phyloP scores from a whole-genome alignment of 92 coral and sea anemone genomes.

The Parazoanthus atlanticus region DNA sequence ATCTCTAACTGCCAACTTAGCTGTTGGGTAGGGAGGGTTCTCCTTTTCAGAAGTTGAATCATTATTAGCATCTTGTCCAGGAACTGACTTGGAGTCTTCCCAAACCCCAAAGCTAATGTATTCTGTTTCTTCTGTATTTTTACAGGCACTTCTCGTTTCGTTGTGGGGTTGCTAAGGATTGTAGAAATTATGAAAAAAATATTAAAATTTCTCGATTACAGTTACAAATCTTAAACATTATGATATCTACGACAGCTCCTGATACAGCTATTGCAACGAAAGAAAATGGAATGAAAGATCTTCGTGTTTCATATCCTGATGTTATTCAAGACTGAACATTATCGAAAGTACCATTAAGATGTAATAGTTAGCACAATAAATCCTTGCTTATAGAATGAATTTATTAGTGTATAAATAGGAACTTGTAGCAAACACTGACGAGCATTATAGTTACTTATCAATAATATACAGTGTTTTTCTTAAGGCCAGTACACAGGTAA shows the following conservation, averaged over 20 bases:
- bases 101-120: neutral
- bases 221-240: neutral
- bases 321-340: too few species aligned
- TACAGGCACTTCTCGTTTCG: neutral
- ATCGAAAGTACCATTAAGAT: too few species aligned
- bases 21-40: neutral
- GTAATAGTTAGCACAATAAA: too few species aligned
- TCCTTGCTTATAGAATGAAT: too few species aligned
- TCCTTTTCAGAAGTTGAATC: neutral
- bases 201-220: neutral
- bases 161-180: neutral
- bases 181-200: neutral
- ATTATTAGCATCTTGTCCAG: neutral
- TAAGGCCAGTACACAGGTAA: too few species aligned
- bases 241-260: neutral
- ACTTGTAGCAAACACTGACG: neutral
- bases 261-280: neutral
- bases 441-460: neutral
- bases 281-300: neutral
- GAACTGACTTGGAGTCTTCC: neutral
- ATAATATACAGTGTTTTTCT: too few species aligned
- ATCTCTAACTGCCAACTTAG: neutral
- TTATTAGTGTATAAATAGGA: too few species aligned
- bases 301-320: neutral
- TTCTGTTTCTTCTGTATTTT: conserved; percentile 1